A percentile compares a stretch with the other conserved stretches of the same genome.
These are phyloP conservation scores for Eulemur mongoz DNA, from an alignment of 2,797 vertebrate genomes.

Conservation along the genomic window DNA sequence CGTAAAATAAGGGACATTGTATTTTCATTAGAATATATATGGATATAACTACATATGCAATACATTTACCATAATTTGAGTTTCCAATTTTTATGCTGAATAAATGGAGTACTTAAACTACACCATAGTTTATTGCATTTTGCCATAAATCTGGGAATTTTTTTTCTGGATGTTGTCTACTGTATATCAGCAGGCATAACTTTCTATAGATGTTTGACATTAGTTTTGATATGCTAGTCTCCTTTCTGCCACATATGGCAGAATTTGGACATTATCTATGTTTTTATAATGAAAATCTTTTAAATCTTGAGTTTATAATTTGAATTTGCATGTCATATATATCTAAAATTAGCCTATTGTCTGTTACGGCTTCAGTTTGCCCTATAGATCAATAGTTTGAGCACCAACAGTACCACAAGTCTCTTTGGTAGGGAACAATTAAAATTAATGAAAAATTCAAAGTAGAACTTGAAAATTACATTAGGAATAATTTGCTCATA, in stretches of 20 bases:
- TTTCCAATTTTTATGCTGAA: slow-evolving; percentile 51
- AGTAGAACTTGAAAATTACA: background rate
- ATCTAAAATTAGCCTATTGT: slow-evolving; percentile 65
- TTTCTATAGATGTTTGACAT: slow-evolving; percentile 20
- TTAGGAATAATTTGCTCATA: background rate
- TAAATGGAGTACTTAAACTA: slow-evolving; percentile 26
- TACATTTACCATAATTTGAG: slow-evolving; percentile 11
- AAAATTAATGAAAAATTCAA: slow-evolving; percentile 38
- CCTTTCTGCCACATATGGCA: slow-evolving; percentile 24
- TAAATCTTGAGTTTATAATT: slow-evolving; percentile 65
- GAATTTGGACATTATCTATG: slow-evolving; percentile 67
- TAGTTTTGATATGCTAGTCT: slow-evolving; percentile 8
- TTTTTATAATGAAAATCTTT: slow-evolving; percentile 71
- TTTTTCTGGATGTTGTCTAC: background rate
- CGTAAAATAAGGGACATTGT: background rate
- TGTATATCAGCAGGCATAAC: slow-evolving; percentile 7
- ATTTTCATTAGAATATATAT: slow-evolving; percentile 9
- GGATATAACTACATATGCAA: background rate
- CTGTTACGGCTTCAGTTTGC: slow-evolving; percentile 66
- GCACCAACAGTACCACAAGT: background rate
- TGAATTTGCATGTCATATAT: slow-evolving; percentile 47
- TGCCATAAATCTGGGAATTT: background rate
- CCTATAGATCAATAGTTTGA: slow-evolving; percentile 58
- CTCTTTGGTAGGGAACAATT: slow-evolving; percentile 55
- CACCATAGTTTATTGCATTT: slow-evolving; percentile 35